These are phyloP conservation scores for Chunga burmeisteri DNA, from an alignment of 2,113 vertebrate genomes.

Conservation along the genomic window DNA sequence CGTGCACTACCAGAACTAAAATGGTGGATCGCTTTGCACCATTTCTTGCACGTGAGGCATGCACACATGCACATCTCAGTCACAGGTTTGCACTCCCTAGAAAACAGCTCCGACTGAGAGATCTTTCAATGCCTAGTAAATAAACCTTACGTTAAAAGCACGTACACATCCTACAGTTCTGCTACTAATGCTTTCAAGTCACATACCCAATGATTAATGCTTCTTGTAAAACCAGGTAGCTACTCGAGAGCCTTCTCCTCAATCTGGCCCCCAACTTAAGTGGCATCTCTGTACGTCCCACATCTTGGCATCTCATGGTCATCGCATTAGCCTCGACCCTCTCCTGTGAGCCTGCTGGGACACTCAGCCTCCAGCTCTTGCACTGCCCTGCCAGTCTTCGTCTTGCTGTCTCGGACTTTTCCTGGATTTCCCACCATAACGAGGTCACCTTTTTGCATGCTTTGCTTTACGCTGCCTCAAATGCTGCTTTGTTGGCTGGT, in stretches of 20 bases:
- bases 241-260: neutral
- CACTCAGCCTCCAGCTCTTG: neutral
- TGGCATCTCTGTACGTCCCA: neutral
- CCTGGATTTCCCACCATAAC: neutral
- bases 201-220: neutral
- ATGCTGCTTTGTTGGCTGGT: neutral
- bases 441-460: neutral
- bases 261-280: neutral
- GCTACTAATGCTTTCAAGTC: neutral
- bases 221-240: neutral
- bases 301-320: neutral
- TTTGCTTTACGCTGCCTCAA: neutral
- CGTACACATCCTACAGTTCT: neutral
- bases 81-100: neutral
- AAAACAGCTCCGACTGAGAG: neutral
- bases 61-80: neutral
- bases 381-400: neutral
- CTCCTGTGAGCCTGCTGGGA: neutral
- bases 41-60: neutral
- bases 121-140: neutral
- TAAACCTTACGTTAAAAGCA: neutral
- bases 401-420: neutral
- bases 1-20: neutral
- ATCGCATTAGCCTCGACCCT: fast-evolving
- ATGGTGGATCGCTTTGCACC: neutral